Base-by-base conservation (phyloP, 2,113 vertebrate species). In the Corydoras sp. region DNA sequence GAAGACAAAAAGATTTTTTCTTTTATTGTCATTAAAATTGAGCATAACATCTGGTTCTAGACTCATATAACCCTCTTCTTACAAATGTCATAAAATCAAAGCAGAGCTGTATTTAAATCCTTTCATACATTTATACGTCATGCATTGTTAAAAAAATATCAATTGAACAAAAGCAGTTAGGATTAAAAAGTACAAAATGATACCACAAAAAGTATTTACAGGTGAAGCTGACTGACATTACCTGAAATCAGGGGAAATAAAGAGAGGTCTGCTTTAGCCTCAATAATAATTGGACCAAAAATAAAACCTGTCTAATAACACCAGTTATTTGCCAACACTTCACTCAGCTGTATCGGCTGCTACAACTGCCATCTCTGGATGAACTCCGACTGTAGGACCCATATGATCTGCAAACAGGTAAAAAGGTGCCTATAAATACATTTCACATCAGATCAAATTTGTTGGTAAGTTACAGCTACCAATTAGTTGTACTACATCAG, bases 321-420 rank as follows among this genome's bases (percentile, higher is more conserved):
- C n/a, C 13, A 24, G 18, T 24, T 24, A 24, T 24, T 24, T 24
- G 18, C 18, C 18, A 24, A 24, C 10, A 53, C 5, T 18, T 18
- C n/a, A n/a, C 15, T 96, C 88, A 96, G 80, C 94, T 95, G 48
- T 95, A 94, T 80, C 93, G 86, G 79, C 94, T 96, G 90, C 95
- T 96, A 80, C 86, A 90, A 70, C 95, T 96, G 30, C 94, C 88
- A 48, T 79, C 87, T 77, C 91, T 90, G 14, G 93, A 97, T 12
- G 93, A 93, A 72, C 95, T 97, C 83, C 93, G 89, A 31, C 93
- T 98, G 85, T 95, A 93, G 0, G 94, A 97, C 69, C 87, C 90
- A 0, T 90, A 96, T 1, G 94, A 98, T 66, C 95, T 93, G 80
- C 53, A 76, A 15, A 3, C 10, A 69, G 29, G 61, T 53, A 10